Base-by-base conservation (phyloP, 2,797 vertebrate species). In the Macropodus opercularis region DNA sequence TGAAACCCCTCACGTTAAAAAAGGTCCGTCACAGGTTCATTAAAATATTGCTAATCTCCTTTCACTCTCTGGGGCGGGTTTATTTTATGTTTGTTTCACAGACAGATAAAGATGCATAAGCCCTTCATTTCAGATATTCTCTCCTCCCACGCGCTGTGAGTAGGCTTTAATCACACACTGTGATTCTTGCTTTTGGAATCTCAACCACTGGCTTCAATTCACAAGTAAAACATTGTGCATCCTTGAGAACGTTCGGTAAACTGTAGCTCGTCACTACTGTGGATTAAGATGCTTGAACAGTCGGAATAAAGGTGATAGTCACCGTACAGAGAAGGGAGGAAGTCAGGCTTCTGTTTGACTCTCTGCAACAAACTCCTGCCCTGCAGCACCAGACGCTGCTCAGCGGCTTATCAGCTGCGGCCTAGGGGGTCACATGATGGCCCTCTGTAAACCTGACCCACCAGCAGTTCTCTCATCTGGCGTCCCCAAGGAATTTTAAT, bases 71-170 rank as follows among this genome's bases (percentile, higher is more conserved):
- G 36, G 42, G 59, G 72, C 31, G 3, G 47, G 56, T 54, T 76
- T 63, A 35, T 78, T 83, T 69, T 57, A n/a, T 63, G 58, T 78
- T 80, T 81, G 47, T 83, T 85, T 72, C 68, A 40, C 51, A 68
- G 71, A 63, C 73, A 44, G 80, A 88, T 90, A 84, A 89, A 87
- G 70, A 88, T 51, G 65, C 73, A 70, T 80, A 85, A 88, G 85
- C 80, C 74, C 57, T 78, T 89, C 72, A 68, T 85, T 85, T 83
- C 79, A 79, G 81, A 85, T 80, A 62, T 79, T 80, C 74, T 87
- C 41, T 80, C 77, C 62, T 84, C 81, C 84, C 75, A 86, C 84
- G 52, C 85, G 61, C 53, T 43, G 68, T 72, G 65, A 86, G 79
- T 56, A 59, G 77, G 81, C 86, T 80, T 50, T 89, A 83, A 86